Percentiles rank a stretch among this genome's conserved stretches.
These are phyloP conservation scores for Iphiclides podalirius DNA, from an alignment of 2,888 invertebrate species.

Conservation along the genomic window DNA sequence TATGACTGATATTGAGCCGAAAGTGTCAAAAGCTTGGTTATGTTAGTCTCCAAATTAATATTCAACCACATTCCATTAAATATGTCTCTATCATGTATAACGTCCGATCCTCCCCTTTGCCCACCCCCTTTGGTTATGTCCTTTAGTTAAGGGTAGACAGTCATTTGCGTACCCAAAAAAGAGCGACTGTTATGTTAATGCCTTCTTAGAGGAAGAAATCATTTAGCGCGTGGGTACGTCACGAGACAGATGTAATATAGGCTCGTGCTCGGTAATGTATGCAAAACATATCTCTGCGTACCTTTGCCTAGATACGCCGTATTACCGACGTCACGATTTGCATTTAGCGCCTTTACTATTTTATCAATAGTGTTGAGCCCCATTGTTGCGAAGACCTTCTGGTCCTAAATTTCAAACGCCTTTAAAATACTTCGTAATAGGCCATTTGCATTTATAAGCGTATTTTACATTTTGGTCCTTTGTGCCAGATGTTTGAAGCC, in stretches of 20 bases:
- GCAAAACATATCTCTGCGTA: conserved; percentile 33
- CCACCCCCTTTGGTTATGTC: not conserved
- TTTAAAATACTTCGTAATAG: conserved; percentile 22
- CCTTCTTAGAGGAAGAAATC: conserved; percentile 24
- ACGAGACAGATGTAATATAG: conserved; percentile 30
- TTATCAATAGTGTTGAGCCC: conserved; percentile 18
- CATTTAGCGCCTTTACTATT: conserved; percentile 31
- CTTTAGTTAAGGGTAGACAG: conserved; percentile 27
- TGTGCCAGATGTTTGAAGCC: not conserved
- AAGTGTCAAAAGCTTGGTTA: too few species aligned
- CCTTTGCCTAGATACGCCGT: conserved; percentile 23
- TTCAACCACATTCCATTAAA: too few species aligned
- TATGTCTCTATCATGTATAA: too few species aligned
- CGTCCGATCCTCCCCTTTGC: too few species aligned
- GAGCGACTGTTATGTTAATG: conserved; percentile 29
- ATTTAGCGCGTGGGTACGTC: conserved; percentile 25
- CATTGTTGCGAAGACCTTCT: conserved; percentile 24
- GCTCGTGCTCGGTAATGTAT: conserved; percentile 36
- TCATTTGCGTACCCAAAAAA: conserved; percentile 39
- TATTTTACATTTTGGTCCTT: conserved; percentile 12
- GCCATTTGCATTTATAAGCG: not conserved
- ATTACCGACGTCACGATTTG: conserved; percentile 33
- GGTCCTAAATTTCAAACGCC: conserved; percentile 38
- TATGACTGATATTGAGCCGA: too few species aligned
- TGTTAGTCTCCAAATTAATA: too few species aligned